A percentile compares a stretch with the other conserved stretches of the same genome.
These are phyloP conservation scores for Corythaeola cristata DNA, from an alignment of 2,113 vertebrate species.

Conservation along the genomic window DNA sequence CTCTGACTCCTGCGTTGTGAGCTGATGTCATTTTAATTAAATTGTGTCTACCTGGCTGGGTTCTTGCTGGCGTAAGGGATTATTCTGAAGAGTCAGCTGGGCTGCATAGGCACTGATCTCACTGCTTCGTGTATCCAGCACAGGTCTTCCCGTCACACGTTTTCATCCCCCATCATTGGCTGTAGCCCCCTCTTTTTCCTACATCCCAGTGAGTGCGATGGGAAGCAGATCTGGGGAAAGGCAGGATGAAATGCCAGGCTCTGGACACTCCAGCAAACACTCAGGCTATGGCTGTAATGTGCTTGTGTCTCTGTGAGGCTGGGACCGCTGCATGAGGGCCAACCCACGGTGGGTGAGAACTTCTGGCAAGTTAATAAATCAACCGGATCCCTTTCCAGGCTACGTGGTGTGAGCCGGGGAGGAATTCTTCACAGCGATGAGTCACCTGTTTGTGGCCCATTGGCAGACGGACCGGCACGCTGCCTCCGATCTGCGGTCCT, in stretches of 20 bases:
- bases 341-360: background rate
- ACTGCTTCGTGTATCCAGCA: background rate
- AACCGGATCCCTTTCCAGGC: background rate
- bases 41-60: constrained; percentile 41
- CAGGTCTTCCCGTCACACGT: background rate
- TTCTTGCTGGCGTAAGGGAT: background rate
- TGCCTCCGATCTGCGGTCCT: constrained; percentile 24
- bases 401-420: accelerated
- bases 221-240: background rate
- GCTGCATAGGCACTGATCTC: background rate
- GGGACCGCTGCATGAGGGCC: background rate
- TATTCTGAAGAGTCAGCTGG: constrained; percentile 27
- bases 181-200: background rate
- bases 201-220: background rate
- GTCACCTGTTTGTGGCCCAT: constrained; percentile 24
- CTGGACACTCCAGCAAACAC: background rate
- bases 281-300: background rate
- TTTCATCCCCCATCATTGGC: background rate
- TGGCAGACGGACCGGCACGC: background rate
- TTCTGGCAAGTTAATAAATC: background rate
- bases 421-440: background rate
- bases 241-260: background rate
- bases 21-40: constrained; percentile 40
- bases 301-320: background rate
- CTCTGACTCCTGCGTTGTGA: background rate